Base-by-base conservation (phyloP, 2,113 vertebrate genomes). In the Scomber colias region DNA sequence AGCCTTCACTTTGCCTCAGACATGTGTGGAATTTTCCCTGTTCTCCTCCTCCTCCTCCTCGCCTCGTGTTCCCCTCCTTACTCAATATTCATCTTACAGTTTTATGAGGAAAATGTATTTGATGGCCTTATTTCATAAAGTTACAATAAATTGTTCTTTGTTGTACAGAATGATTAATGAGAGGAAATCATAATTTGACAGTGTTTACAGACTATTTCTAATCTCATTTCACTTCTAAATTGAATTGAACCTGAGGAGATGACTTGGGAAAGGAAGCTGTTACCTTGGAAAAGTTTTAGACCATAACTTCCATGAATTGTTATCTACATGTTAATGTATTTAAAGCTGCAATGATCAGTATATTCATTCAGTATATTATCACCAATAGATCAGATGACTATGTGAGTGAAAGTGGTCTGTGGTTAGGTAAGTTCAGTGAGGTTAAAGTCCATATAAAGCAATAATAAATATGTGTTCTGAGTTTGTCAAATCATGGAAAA, bases 21-120 rank as follows among this genome's bases (percentile, higher is more conserved):
- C 80, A 79, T 77, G 71, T 77, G 16, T 83, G 88, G 84, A 83
- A 89, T 85, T 83, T 86, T 86, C 85, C 89, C 57, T 60, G 50
- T 60, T 66, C 21, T 71, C 66, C 56, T 48, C 65, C n/a, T 30
- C 54, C 40, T 76, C 44, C 12, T 63, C 53, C 51, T 48, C 24
- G 15, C 7, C 19, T 16, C 4, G 0, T 13, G 1, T 27, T 10
- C 40, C 14, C 40, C 49, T 44, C 16, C 62, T 8, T 67, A 40
- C 60, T 70, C 54, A 56, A 3, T 31, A 53, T 51, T 44, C 48
- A 46, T 69, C 40, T 6, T 5, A 5, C 12, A 19, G 49, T 16
- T 63, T 53, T 68, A 30, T 77, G 51, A 11, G 30, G 50, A 27
- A 51, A 64, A 76, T 50, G 2, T 4, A 35, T 64, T 3, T 24